Evolutionary conservation across 2,888 invertebrate species (phyloP), one percentile per base, ranked within the genome.

Genomic region (Sericinus montela): DNA sequence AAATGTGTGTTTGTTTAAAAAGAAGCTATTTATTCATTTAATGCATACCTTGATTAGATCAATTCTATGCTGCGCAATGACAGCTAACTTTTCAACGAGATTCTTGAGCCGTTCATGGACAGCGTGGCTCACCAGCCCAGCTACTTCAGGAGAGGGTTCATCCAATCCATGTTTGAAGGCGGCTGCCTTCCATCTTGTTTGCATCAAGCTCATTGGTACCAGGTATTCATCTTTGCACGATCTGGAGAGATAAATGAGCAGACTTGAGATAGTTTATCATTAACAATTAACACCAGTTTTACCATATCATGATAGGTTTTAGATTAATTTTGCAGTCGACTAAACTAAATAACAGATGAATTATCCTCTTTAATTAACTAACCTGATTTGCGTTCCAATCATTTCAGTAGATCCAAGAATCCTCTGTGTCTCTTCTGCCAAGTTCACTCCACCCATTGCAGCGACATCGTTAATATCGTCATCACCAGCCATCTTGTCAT

Each of bases 401-500:
- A 96, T 93, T 67, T 97, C 96, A 1, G 96, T 95, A 11, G 96
- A 94, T 10, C 97, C 97, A 53, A 98, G 91, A 69, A 98, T 98
- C 78, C 97, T 93, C 78, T 97, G 97, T 30, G 96, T 95, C 83
- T 99, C 98, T 83, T 99, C 98, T 0, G 96, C 95, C 66, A 99
- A 90, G 87, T 99, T 99, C 47, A 99, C 98, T 43, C 98, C 98
- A 56, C 98, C 98, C 98, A 99, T 98, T 8, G 98, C 98, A 25
- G 98, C 98, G 10, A 99, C 98, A 87, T 99, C 98, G 72, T 98
- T 99, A 68, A 98, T 98, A 77, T 99, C 98, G 75, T 98, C 98
- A 69, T 98, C 97, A 36, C 96, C 97, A 54, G 91, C 91, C 85
- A 85, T 90, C 73, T 86, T 90, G 75, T 88, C 90, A 71, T 90